These are phyloP conservation scores for Apotomis turbidana DNA, from an alignment of 2,888 invertebrate species.

Conservation along the genomic window DNA sequence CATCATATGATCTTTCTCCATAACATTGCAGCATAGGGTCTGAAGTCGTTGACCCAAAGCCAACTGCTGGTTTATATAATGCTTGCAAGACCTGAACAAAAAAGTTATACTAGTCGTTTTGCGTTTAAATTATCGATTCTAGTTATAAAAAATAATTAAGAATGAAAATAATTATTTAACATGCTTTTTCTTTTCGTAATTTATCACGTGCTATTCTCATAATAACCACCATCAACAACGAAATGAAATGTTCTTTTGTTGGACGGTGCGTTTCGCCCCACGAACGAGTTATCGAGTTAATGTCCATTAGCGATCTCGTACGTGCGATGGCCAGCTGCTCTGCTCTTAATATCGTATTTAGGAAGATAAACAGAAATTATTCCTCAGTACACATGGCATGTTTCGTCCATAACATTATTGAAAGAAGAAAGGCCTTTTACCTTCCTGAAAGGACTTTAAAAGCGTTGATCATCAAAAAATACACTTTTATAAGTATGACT, in stretches of 20 bases:
- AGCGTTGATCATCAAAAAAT: no score
- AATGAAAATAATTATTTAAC: not conserved
- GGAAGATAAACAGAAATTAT: constrained; percentile 49
- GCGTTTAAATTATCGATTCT: constrained; percentile 18
- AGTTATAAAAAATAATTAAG: not conserved
- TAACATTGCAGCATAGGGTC: constrained; percentile 62
- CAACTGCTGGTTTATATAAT: constrained; percentile 68
- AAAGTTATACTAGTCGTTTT: constrained; percentile 19
- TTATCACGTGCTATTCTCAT: constrained; percentile 37
- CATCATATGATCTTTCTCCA: constrained; percentile 1
- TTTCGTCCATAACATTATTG: no score
- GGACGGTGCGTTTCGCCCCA: constrained; percentile 40
- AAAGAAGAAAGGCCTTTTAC: no score
- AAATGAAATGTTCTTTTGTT: constrained; percentile 42
- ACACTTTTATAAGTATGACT: no score
- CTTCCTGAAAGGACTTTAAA: no score
- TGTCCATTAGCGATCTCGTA: constrained; percentile 56
- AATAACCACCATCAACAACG: constrained; percentile 51
- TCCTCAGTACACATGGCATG: constrained; percentile 19
- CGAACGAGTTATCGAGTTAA: constrained; percentile 54
- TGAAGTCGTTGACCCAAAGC: constrained; percentile 72
- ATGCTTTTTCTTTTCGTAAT: constrained; percentile 1
- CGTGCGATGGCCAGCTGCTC: constrained; percentile 53
- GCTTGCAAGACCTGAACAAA: constrained; percentile 28
- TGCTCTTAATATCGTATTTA: constrained; percentile 50